phyloP scores from a whole-genome alignment of 2,797 vertebrate species.

The Acipenser ruthenus region DNA sequence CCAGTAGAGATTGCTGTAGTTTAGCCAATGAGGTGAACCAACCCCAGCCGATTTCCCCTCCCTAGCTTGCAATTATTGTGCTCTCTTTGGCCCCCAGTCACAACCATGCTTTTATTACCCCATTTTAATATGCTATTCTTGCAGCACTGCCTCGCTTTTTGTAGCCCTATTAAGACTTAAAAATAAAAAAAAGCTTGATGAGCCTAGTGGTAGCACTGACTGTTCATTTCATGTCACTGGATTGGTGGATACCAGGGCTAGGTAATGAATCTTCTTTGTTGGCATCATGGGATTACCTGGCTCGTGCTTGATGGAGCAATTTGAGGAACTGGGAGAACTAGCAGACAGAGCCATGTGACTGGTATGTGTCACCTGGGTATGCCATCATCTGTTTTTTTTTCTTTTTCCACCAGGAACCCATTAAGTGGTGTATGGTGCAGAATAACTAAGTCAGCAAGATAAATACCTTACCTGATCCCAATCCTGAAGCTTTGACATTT shows the following conservation, averaged over 20 bases:
- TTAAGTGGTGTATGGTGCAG: constrained; percentile 16
- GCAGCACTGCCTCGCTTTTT: too few species aligned
- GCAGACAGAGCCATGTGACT: background rate
- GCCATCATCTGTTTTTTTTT: background rate
- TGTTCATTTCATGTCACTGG: too few species aligned
- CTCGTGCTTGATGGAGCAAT: constrained; percentile 2
- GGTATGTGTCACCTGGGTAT: background rate
- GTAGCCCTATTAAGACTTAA: too few species aligned
- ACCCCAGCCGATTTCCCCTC: too few species aligned
- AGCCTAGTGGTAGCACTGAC: too few species aligned
- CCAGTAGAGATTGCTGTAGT: too few species aligned
- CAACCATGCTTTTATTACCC: too few species aligned
- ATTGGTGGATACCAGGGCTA: background rate
- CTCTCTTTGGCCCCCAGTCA: too few species aligned
- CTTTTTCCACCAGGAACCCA: constrained; percentile 16
- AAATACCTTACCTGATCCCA: background rate
- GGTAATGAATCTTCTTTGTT: constrained; percentile 18
- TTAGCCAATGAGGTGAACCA: too few species aligned
- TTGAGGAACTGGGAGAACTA: constrained; percentile 2
- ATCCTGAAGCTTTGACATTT: constrained; percentile 12
- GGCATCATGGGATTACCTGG: background rate
- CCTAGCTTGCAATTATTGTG: too few species aligned
- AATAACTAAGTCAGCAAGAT: background rate
- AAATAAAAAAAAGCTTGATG: too few species aligned
- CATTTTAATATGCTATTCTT: too few species aligned